Percentiles rank a stretch among this genome's conserved stretches.
Conservation (phyloP, 2,113 vertebrate species). For the Lepidothrix coronata region DNA sequence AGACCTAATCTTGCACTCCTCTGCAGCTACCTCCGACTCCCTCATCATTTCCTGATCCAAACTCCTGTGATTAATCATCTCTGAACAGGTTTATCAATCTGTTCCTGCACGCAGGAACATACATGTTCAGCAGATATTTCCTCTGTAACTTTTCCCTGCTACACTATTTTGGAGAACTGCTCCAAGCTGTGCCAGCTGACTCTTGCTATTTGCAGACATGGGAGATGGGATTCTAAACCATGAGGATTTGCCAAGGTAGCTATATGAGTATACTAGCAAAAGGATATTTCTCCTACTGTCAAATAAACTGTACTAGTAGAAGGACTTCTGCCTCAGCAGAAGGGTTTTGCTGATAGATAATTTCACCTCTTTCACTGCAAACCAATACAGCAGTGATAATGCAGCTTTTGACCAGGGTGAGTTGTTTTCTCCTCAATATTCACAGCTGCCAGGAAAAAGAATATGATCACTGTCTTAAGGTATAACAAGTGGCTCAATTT, state of each 20-base stretch:
- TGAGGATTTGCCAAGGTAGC: constrained; percentile 33
- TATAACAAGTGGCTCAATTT: constrained; percentile 21
- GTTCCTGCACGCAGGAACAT: neutral
- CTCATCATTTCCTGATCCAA: neutral
- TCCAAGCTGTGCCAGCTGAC: constrained; percentile 33
- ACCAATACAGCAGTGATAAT: neutral
- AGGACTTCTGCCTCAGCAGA: neutral
- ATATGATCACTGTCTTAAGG: neutral
- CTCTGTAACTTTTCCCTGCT: neutral
- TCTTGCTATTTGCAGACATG: constrained; percentile 53
- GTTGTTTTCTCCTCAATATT: neutral
- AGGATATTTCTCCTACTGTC: constrained; percentile 18
- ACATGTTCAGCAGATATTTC: constrained; percentile 15
- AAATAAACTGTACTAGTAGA: neutral
- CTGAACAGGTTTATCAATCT: neutral
- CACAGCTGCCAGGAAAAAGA: constrained; percentile 1
- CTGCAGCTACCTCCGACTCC: neutral
- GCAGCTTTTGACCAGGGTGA: neutral
- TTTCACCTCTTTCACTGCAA: neutral
- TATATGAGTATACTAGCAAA: constrained; percentile 23
- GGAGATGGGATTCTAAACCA: constrained; percentile 25
- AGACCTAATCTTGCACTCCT: neutral
- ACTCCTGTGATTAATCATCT: neutral
- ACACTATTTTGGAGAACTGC: constrained; percentile 19
- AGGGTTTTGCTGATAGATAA: neutral